These are phyloP conservation scores for Montipora cactus DNA, from an alignment of 64 coral and sea anemone species.

Conservation along the genomic window DNA sequence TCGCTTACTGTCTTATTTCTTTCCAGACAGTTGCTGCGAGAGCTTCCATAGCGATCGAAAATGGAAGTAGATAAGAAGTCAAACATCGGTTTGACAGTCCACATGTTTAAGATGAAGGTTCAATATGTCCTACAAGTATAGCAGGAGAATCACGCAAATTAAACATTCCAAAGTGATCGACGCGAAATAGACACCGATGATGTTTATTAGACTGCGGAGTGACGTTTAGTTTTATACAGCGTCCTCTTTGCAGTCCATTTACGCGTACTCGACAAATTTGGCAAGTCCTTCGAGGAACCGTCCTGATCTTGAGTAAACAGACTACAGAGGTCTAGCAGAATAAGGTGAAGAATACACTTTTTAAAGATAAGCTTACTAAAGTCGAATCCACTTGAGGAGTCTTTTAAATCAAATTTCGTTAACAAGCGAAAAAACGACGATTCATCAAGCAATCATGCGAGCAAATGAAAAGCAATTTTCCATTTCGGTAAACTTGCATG, in stretches of 20 bases:
- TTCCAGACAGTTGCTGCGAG: background rate
- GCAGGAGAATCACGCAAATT: background rate
- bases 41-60: slow-evolving; percentile 6
- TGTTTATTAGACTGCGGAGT: background rate
- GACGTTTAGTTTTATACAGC: background rate
- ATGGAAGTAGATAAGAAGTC: background rate
- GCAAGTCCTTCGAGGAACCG: background rate
- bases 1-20: background rate
- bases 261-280: background rate
- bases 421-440: background rate
- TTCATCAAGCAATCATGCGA: background rate
- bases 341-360: background rate
- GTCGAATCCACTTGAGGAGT: no score
- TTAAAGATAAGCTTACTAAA: no score
- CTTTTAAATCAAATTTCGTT: background rate
- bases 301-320: background rate
- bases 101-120: slow-evolving; percentile 13
- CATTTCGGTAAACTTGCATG: slow-evolving; percentile 15
- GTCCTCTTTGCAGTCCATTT: background rate
- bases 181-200: slow-evolving; percentile 6
- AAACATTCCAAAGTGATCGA: background rate
- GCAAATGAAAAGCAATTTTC: background rate
- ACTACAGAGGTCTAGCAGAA: background rate
- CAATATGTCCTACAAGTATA: background rate
- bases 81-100: background rate